Conservation (phyloP, 2,888 invertebrate species). For the Oscheius onirici region DNA sequence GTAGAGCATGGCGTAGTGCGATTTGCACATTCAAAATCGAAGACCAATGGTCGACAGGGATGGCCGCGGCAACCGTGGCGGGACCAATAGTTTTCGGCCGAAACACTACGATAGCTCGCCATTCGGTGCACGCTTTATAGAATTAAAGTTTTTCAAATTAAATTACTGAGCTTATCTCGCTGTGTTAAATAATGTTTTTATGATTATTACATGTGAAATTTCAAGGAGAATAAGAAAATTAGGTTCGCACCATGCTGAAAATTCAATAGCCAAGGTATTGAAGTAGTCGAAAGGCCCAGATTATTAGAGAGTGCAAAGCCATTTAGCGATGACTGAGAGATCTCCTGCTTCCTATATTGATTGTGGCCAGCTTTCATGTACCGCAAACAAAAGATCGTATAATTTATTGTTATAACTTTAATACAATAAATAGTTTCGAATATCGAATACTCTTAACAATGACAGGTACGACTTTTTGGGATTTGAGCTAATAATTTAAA, state of each 20-base stretch:
- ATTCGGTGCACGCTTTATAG: conserved; percentile 13
- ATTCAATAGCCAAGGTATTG: not conserved
- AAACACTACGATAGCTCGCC: conserved; percentile 8
- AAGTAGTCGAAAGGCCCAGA: not conserved
- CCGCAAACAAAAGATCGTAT: too few relatives aligned
- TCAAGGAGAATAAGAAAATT: not conserved
- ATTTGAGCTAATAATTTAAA: conserved; percentile 8
- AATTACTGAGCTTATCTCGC: not conserved
- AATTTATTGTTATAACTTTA: not conserved
- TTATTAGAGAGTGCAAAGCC: not conserved
- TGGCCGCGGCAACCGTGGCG: conserved; percentile 30
- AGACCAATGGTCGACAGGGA: conserved; percentile 34
- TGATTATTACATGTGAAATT: not conserved
- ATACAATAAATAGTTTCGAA: conserved; percentile 2
- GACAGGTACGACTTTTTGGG: conserved; percentile 6
- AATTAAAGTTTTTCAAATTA: conserved; percentile 3
- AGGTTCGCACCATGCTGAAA: not conserved
- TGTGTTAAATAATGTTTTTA: not conserved
- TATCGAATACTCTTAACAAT: conserved; percentile 21
- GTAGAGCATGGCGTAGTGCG: conserved; percentile 9
- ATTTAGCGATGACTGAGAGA: not conserved
- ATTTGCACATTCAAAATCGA: conserved; percentile 37
- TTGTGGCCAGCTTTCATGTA: too few relatives aligned
- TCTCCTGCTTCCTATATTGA: too few relatives aligned
- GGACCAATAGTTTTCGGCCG: conserved; percentile 18